Percentiles rank a stretch among this genome's conserved stretches.
phyloP scores from a whole-genome alignment of 1,140 invertebrate species.

The Pseudomyrmex pallidus region DNA sequence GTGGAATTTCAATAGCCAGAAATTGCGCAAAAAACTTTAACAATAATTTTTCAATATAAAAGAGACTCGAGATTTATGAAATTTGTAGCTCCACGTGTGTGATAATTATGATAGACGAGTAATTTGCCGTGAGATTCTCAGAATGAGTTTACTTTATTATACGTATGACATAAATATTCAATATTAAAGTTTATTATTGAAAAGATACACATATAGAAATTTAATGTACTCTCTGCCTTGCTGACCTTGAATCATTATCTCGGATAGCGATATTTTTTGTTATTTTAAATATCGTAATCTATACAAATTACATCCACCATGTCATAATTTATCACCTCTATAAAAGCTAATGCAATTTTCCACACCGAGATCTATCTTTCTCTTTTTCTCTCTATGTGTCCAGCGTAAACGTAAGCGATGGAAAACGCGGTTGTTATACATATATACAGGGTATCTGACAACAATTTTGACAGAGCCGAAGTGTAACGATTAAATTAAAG shows the following conservation, averaged over 20 bases:
- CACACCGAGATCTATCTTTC: slow-evolving; percentile 10
- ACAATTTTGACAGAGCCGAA: too few species aligned
- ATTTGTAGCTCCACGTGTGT: slow-evolving; percentile 4
- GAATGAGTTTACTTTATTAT: slow-evolving; percentile 3
- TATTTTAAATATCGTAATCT: slow-evolving; percentile 23
- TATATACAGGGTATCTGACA: too few species aligned
- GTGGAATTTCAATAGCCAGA: slow-evolving; percentile 22
- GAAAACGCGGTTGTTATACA: background rate
- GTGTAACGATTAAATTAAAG: too few species aligned
- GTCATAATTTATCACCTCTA: background rate
- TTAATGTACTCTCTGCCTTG: slow-evolving; percentile 3
- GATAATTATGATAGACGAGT: background rate
- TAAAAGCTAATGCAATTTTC: slow-evolving; percentile 24
- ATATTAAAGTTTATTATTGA: background rate
- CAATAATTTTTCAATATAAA: slow-evolving; percentile 23
- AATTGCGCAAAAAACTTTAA: slow-evolving; percentile 14
- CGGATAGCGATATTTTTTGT: background rate
- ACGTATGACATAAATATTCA: slow-evolving; percentile 18
- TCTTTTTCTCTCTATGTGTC: background rate
- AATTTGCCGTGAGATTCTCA: background rate
- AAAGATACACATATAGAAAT: slow-evolving; percentile 5
- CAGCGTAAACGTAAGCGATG: slow-evolving; percentile 4
- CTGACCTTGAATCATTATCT: slow-evolving; percentile 28
- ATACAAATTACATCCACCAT: background rate
- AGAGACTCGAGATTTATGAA: slow-evolving; percentile 5